phyloP scores from a whole-genome alignment of 1,140 invertebrate genomes.

The Camponotus vicinus region DNA sequence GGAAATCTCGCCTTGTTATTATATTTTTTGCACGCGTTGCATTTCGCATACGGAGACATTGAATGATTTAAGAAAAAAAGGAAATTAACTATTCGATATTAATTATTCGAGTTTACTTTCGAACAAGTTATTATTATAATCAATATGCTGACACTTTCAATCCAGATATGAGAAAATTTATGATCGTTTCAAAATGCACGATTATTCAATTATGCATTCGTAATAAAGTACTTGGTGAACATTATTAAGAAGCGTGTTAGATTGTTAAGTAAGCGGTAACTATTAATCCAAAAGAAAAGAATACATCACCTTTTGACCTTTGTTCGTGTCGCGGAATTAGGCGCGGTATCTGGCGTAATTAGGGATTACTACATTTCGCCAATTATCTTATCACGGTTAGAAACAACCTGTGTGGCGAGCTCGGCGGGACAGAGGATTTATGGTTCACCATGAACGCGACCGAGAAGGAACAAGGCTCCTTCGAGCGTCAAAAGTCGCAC shows the following conservation, averaged over 20 bases:
- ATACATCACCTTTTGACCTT: constrained; percentile 3
- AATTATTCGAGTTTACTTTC: background rate
- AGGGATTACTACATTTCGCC: constrained; percentile 75
- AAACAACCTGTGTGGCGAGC: constrained; percentile 79
- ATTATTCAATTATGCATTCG: background rate
- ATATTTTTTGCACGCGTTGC: background rate
- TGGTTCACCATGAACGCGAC: constrained; percentile 70
- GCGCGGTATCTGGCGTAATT: constrained; percentile 70
- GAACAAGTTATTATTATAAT: background rate
- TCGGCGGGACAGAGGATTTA: constrained; percentile 72
- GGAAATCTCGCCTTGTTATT: no score
- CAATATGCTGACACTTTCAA: background rate
- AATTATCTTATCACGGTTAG: constrained; percentile 77
- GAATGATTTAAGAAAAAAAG: background rate
- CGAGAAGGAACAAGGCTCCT: constrained; percentile 67
- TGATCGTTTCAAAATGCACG: background rate
- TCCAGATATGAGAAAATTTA: background rate
- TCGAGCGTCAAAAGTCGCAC: constrained; percentile 37
- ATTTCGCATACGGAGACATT: background rate
- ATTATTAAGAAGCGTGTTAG: background rate
- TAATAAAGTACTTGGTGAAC: background rate
- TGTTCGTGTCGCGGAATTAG: constrained; percentile 69
- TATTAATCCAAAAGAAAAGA: constrained; percentile 19
- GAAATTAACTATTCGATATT: background rate
- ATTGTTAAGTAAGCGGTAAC: background rate